Base-by-base conservation (phyloP, 2,113 vertebrate genomes). In the Oncorhynchus clarkii region DNA sequence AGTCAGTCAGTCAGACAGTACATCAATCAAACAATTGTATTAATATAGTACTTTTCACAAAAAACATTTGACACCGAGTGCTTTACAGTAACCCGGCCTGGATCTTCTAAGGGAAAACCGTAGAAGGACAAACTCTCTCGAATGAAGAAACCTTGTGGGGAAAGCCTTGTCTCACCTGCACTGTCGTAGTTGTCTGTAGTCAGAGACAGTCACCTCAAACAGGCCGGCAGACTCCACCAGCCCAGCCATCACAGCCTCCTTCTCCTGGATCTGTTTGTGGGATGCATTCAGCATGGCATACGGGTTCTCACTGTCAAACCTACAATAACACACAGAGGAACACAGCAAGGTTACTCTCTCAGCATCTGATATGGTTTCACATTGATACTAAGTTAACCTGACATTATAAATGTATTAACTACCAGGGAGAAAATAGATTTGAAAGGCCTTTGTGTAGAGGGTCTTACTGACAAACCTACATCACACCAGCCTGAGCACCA, bases 181-280 rank as follows among this genome's bases (percentile, higher is more conserved):
- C 82, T 96, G 95, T 76, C 86, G 93, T 76, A 99, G 92, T 22
- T 97, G 96, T 87, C 92, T 97, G 67, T 94, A 97, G 68, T 98
- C 96, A 0, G 96, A 93, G 62, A 96, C 74, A 0, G 24, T 93
- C 85, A 99, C 95, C 90, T 99, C 98, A 84, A 99, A 99, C 72
- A 99, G 90, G 54, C 80, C 84, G 59, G 96, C 96, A 0, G 96
- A 95, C 34, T 95, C 91, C 57, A 88, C 91, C 79, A 98, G 93
- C 0, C 90, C 94, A 57, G 91, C 81, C 96, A 99, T 95, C 54
- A 89, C 86, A 2, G 87, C 86, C 84, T 99, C 97, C 92, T 95
- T 93, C 82, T 93, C 88, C 82, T 91, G 90, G 86, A 97, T 96
- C 90, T 96, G 93, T 3, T 0, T 1, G 67, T 97, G 93, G 84